Conservation (phyloP, 1,140 invertebrate species). For the Drosophila quadrilineata region DNA sequence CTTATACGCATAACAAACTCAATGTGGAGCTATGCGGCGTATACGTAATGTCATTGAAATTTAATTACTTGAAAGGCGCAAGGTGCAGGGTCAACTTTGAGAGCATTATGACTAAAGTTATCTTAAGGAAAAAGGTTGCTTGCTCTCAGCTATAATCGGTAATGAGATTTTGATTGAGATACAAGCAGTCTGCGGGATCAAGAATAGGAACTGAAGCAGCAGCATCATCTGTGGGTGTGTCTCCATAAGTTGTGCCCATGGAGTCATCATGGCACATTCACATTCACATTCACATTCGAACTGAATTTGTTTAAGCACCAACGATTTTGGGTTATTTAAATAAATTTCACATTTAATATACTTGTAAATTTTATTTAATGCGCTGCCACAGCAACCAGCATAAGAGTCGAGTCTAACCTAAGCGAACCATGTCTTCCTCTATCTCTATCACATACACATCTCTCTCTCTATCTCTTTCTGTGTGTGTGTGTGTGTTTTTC, state of each 20-base stretch:
- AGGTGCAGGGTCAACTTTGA: conserved; percentile 4
- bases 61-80: conserved; percentile 67
- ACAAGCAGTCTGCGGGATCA: too few species aligned
- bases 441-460: background rate
- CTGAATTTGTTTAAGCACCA: conserved; percentile 35
- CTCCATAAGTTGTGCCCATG: background rate
- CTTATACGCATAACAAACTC: conserved; percentile 14
- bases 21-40: conserved; percentile 47
- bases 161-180: conserved; percentile 8
- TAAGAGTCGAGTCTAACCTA: background rate
- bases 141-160: background rate
- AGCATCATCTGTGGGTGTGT: too few species aligned
- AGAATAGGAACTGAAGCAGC: too few species aligned
- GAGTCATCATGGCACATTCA: background rate
- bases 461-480: background rate
- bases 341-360: conserved; percentile 50
- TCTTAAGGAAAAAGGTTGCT: background rate
- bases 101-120: background rate
- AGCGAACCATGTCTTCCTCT: too few species aligned
- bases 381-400: conserved; percentile 50
- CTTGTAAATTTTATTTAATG: conserved; percentile 63
- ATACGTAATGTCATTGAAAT: conserved; percentile 55
- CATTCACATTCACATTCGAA: conserved; percentile 23
- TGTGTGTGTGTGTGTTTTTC: conserved; percentile 15
- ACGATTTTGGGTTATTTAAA: conserved; percentile 48